Percentiles rank a stretch among this genome's conserved stretches.
phyloP scores from a whole-genome alignment of 2,113 vertebrate genomes.

The Dicrurus megarhynchus region DNA sequence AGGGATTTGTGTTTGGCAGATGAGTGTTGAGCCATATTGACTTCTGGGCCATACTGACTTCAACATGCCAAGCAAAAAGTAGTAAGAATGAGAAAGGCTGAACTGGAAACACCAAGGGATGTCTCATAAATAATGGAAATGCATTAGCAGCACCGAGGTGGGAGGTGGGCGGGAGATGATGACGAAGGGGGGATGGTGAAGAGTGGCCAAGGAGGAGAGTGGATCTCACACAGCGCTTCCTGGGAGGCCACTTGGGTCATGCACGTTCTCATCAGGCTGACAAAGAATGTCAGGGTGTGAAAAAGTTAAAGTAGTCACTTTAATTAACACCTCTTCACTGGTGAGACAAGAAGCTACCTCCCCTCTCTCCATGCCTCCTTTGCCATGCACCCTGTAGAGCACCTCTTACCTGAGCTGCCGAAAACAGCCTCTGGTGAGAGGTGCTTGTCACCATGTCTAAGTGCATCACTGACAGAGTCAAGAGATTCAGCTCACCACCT shows the following conservation, averaged over 20 bases:
- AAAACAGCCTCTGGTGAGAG: neutral
- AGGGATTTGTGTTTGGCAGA: neutral
- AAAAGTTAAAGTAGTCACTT: neutral
- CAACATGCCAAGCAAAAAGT: neutral
- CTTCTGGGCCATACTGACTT: neutral
- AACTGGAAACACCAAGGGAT: neutral
- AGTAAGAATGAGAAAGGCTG: neutral
- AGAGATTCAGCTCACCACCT: neutral
- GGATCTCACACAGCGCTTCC: neutral
- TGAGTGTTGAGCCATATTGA: neutral
- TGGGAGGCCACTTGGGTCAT: neutral
- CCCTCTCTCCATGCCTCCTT: neutral
- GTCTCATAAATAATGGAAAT: slow-evolving; percentile 49
- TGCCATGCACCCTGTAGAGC: too few relatives aligned
- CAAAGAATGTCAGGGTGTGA: neutral
- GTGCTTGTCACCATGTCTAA: neutral
- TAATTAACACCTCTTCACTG: neutral
- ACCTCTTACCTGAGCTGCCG: neutral
- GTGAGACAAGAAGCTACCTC: neutral
- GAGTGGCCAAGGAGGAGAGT: neutral
- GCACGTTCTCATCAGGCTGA: neutral
- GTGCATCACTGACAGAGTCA: neutral
- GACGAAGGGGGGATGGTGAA: neutral
- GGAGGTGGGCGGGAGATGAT: neutral
- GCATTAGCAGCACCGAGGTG: neutral